Evolutionary conservation across 2,888 invertebrate species (phyloP), one percentile per base, ranked within the genome.

Genomic region (Caenorhabditis drosophilae): DNA sequence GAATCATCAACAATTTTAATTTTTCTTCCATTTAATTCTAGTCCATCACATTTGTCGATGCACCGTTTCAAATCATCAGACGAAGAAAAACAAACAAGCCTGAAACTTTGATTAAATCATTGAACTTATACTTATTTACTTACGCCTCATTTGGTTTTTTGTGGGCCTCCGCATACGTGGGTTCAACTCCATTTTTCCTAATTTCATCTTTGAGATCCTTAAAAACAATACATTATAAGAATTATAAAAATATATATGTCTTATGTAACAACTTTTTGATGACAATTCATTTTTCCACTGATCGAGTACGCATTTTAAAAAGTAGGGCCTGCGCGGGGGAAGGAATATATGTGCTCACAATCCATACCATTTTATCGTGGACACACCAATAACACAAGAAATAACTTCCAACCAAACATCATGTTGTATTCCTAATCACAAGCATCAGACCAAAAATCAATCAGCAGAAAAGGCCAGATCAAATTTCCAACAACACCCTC

Each of bases 191-290:
- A 77, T 95, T 95, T 86, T 94, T 93, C 82, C 98, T 90, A 95
- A 98, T 97, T 87, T 93, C 94, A 88, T 98, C 98, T 88, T 98
- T 98, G 86, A 98, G 88, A 87, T 97, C 97, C 92, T 83, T 67
- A 66, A 81, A 64, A 26, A 6, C 6, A 31, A 12, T 31, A 31
- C 31, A 6, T 31, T 31, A 31, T 3, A 18, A 7, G 25, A 12
- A 16, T n/a, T n/a, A n/a, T n/a, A n/a, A n/a, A n/a, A 26, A 38
- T 2, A 12, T 22, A 20, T 38, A 12, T 4, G 16, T 20, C 22
- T 11, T n/a, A n/a, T n/a, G n/a, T n/a, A n/a, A n/a, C n/a, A n/a
- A n/a, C n/a, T n/a, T n/a, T n/a, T n/a, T n/a, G n/a, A n/a, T n/a
- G n/a, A n/a, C n/a, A n/a, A n/a, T n/a, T n/a, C n/a, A n/a, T n/a